phyloP scores from a whole-genome alignment of 2,888 invertebrate genomes.

The Dryomyza anilis region DNA sequence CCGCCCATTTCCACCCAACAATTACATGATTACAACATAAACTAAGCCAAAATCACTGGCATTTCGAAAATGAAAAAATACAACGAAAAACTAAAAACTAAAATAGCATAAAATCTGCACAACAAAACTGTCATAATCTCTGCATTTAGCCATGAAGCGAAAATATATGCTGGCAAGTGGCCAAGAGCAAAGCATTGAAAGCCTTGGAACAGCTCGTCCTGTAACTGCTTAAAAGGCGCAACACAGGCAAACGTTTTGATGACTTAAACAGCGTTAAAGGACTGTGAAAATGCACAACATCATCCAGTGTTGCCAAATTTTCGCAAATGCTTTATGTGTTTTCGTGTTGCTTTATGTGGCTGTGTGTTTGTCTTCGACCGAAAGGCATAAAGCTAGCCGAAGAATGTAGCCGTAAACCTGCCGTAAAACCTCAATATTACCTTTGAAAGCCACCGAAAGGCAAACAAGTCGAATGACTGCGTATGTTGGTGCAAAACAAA shows the following conservation, averaged over 20 bases:
- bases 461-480: slow-evolving; percentile 4
- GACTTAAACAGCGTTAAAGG: slow-evolving; percentile 22
- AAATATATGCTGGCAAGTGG: slow-evolving; percentile 1
- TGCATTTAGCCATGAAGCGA: neutral
- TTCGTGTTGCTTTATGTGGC: neutral
- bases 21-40: slow-evolving; percentile 21
- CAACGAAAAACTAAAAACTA: neutral
- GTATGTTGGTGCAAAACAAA: neutral
- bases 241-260: slow-evolving; percentile 9
- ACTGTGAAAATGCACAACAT: slow-evolving; percentile 9
- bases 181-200: neutral
- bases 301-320: slow-evolving; percentile 34
- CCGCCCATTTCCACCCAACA: neutral
- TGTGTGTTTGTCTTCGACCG: slow-evolving; percentile 2
- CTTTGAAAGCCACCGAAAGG: slow-evolving; percentile 15
- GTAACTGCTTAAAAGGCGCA: slow-evolving; percentile 16
- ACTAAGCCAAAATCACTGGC: no score
- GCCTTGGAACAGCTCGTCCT: neutral
- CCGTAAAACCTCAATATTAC: slow-evolving; percentile 12
- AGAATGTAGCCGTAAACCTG: slow-evolving; percentile 21
- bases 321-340: slow-evolving; percentile 40
- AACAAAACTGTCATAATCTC: slow-evolving; percentile 10
- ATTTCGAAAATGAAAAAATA: neutral
- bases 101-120: neutral
- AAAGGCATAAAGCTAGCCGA: neutral